Percentiles rank a stretch among this genome's conserved stretches.
These are phyloP conservation scores for Gymnocephalus cernua DNA, from an alignment of 2,113 vertebrate genomes.

Conservation along the genomic window DNA sequence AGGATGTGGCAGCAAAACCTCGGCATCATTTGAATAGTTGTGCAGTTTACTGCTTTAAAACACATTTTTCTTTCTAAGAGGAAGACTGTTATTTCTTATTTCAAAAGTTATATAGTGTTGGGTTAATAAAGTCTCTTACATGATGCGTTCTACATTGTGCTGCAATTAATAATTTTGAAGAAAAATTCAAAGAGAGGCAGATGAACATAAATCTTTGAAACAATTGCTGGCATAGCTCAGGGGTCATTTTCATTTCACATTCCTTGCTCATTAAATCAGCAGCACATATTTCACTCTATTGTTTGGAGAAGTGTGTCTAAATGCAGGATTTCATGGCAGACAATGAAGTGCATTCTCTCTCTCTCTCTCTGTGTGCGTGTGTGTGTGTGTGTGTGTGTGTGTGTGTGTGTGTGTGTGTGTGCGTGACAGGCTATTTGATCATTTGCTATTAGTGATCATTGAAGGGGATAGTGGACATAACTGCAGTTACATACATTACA, in stretches of 20 bases:
- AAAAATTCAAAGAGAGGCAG: not conserved
- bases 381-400: conserved; percentile 28
- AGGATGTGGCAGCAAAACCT: not conserved
- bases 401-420: conserved; percentile 17
- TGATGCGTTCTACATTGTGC: not conserved
- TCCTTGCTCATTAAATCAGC: conserved; percentile 38
- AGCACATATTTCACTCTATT: conserved; percentile 24
- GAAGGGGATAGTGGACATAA: not conserved
- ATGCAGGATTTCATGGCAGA: conserved; percentile 34
- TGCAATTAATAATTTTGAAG: not conserved
- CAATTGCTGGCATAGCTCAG: not conserved
- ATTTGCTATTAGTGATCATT: not conserved
- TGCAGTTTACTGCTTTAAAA: not conserved
- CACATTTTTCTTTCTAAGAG: not conserved
- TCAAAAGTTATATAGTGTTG: not conserved
- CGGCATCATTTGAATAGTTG: not conserved
- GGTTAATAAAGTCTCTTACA: not conserved
- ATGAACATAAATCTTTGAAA: not conserved
- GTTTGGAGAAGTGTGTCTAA: conserved; percentile 41
- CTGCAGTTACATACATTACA: not conserved
- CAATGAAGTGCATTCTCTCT: no score
- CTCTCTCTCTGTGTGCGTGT: conserved; percentile 4
- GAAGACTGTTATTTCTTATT: not conserved
- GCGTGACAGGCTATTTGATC: not conserved
- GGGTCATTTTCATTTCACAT: conserved; percentile 25